Conservation (phyloP, 1,140 invertebrate genomes). For the Geopemphigus sp. region DNA sequence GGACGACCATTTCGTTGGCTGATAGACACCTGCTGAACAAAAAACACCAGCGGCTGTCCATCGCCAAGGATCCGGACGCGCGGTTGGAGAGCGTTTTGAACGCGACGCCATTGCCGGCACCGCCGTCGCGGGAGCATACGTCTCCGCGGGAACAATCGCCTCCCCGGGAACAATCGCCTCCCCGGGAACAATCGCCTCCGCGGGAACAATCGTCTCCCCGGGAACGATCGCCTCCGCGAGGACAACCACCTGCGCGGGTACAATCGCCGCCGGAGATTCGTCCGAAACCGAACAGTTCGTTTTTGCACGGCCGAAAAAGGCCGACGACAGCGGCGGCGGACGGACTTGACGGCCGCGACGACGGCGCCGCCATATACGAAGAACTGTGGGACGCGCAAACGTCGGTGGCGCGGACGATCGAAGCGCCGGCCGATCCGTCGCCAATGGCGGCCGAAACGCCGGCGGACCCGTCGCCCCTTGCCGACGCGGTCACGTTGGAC, state of each 20-base stretch:
- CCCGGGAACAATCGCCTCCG: too few relatives aligned
- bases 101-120: neutral
- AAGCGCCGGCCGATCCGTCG: too few relatives aligned
- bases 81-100: slow-evolving; percentile 31
- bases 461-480: neutral
- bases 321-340: neutral
- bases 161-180: too few relatives aligned
- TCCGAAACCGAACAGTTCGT: slow-evolving; percentile 21
- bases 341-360: neutral
- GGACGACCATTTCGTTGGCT: too few relatives aligned
- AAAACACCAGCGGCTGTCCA: slow-evolving; percentile 27
- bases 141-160: too few relatives aligned
- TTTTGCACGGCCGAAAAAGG: slow-evolving; percentile 5
- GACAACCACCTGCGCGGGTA: too few relatives aligned
- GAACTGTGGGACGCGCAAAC: neutral
- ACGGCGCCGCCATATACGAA: slow-evolving; percentile 6
- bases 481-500: neutral
- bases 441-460: too few relatives aligned
- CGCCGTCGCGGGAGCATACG: neutral
- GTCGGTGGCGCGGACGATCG: too few relatives aligned
- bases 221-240: neutral
- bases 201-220: too few relatives aligned
- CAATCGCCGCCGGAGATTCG: neutral
- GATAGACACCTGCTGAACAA: neutral
- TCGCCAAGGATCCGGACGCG: slow-evolving; percentile 31